Evolutionary conservation across 2,888 invertebrate species (phyloP), one percentile per base, ranked within the genome.

Genomic region (Parnassius glacialis): DNA sequence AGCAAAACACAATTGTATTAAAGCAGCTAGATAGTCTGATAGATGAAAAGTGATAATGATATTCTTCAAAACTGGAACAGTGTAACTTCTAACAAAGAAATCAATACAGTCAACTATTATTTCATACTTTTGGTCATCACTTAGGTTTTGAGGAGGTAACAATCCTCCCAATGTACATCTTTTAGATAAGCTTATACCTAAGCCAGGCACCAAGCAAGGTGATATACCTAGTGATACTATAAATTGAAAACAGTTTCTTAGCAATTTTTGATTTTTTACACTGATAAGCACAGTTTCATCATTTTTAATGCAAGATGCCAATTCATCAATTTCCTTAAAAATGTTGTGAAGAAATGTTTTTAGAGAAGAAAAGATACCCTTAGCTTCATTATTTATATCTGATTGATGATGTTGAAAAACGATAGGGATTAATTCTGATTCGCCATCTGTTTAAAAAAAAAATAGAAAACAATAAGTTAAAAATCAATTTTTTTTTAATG

Each of bases 1-100:
- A 47, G 94, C 94, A 87, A 93, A 93, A 41, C 93, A 88, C 56
- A 96, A 83, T 81, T 96, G 96, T 70, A 95, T 93, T 42, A 96
- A 81, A 3, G 93, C 93, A 62, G 94, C 94, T 57, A 96, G 81
- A 68, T 95, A 87, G 77, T 93, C 93, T 75, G 91, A 90, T 62
- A 94, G 77, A 84, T 93, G 91, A 68, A 93, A 82, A 57, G 93
- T 84, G 64, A 94, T 69, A 65, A 95, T 87, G 62, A 93, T 84
- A 71, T 90, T 86, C 74, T 92, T 90, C 56, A 95, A 83, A 65
- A 93, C 89, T 69, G 87, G 83, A 67, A 91, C 72, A 61, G 84
- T 79, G 68, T 92, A 89, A 70, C 92, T 85, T 69, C 89, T 83
- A 43, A 84, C 81, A 45, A 94, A 80, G 61, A 92, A 92, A 60